These are phyloP conservation scores for Idris sp. DNA, from an alignment of 1,140 invertebrate species.

Conservation along the genomic window DNA sequence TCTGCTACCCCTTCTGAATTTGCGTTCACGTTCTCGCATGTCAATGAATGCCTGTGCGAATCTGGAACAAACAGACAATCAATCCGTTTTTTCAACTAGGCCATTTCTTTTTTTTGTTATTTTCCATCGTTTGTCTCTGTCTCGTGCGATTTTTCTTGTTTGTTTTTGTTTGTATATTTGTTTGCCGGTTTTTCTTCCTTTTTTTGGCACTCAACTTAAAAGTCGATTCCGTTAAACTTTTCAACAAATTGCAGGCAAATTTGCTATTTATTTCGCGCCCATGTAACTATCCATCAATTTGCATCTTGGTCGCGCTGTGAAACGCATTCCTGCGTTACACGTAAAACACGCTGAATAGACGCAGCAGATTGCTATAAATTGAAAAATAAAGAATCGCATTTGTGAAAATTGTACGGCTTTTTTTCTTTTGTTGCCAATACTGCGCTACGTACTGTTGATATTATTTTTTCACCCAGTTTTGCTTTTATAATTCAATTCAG, in stretches of 20 bases:
- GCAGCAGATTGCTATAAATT: constrained; percentile 41
- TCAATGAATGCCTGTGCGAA: constrained; percentile 96
- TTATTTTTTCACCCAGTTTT: too few species aligned
- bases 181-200: neutral
- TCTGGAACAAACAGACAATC: constrained; percentile 77
- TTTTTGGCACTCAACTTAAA: constrained; percentile 32
- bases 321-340: constrained; percentile 36
- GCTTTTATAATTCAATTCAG: too few species aligned
- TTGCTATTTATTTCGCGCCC: constrained; percentile 50
- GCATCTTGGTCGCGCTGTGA: constrained; percentile 31
- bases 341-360: constrained; percentile 33
- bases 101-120: constrained; percentile 8
- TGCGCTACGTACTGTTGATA: too few species aligned
- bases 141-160: neutral
- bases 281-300: constrained; percentile 56
- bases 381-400: constrained; percentile 45
- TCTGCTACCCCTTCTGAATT: constrained; percentile 83
- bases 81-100: constrained; percentile 51
- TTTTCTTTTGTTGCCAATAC: too few species aligned
- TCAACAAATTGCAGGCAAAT: constrained; percentile 45
- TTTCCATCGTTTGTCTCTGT: neutral
- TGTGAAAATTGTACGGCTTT: too few species aligned
- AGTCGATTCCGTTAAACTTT: constrained; percentile 38
- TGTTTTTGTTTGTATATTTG: neutral
- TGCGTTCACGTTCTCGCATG: constrained; percentile 88